These are phyloP conservation scores for Parapristionchus giblindavisi DNA, from an alignment of 2,888 invertebrate species.

Conservation along the genomic window DNA sequence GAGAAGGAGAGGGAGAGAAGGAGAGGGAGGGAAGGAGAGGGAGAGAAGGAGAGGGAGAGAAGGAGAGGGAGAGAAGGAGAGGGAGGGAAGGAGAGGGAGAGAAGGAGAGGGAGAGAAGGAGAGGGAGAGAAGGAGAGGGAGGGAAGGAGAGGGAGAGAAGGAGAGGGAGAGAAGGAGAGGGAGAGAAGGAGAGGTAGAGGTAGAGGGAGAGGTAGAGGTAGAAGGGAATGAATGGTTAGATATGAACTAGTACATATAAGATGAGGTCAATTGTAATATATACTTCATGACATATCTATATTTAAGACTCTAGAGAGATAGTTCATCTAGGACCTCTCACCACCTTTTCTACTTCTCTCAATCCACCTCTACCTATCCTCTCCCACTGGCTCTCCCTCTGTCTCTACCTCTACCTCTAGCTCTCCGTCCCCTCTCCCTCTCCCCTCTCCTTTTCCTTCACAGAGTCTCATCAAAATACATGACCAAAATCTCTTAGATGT, in stretches of 20 bases:
- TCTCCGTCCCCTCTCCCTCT: not conserved
- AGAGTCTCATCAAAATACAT: not conserved
- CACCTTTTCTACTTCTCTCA: not conserved
- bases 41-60: not conserved
- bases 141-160: slow-evolving; percentile 27
- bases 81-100: slow-evolving; percentile 43
- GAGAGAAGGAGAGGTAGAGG: too few relatives aligned
- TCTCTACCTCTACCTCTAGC: too few relatives aligned
- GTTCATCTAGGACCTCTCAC: too few relatives aligned
- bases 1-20: not conserved
- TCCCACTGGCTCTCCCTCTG: not conserved
- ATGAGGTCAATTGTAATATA: too few relatives aligned
- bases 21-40: not conserved
- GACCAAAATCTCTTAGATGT: too few relatives aligned
- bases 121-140: slow-evolving; percentile 25
- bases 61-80: not conserved
- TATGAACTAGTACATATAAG: not conserved
- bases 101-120: slow-evolving; percentile 40
- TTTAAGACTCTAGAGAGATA: too few relatives aligned
- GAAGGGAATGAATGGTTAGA: not conserved
- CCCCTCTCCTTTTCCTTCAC: not conserved
- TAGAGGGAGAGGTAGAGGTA: too few relatives aligned
- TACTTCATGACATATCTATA: too few relatives aligned
- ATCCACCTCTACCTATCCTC: not conserved
- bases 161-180: slow-evolving; percentile 8